Evolutionary conservation across 2,113 vertebrate genomes (phyloP).

Genomic region (Microtus richardsoni): DNA sequence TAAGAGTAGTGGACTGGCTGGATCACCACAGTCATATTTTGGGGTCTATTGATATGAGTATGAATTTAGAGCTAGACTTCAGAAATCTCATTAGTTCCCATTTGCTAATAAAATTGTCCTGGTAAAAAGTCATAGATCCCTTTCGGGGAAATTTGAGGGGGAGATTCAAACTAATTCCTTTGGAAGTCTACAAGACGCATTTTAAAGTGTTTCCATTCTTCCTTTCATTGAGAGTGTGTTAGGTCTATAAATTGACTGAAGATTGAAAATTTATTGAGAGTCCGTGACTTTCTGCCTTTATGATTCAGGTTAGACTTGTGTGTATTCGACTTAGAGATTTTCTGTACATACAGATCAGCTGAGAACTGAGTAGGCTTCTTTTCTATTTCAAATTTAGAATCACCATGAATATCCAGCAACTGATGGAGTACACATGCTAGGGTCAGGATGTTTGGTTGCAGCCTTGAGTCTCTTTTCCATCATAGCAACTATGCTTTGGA

Average conservation of each 20-base stretch:
- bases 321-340: not conserved
- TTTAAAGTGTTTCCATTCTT: not conserved
- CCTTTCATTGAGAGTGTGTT: not conserved
- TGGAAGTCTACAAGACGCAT: not conserved
- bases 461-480: not conserved
- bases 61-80: not conserved
- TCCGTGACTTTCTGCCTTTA: not conserved
- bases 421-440: too few species aligned
- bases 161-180: not conserved
- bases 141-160: not conserved
- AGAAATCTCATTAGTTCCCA: not conserved
- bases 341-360: not conserved
- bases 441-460: not conserved
- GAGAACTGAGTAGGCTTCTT: not conserved
- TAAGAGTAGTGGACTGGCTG: not conserved
- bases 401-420: not conserved
- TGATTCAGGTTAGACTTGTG: not conserved
- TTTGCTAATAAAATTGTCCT: not conserved
- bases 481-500: not conserved
- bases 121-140: not conserved
- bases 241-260: not conserved
- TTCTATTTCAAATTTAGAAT: not conserved
- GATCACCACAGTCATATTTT: not conserved
- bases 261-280: not conserved
- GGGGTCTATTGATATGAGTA: not conserved